Evolutionary conservation across 2,888 invertebrate species (phyloP), one percentile per base, ranked within the genome.

Genomic region (Hirtodrosophila alboralis): DNA sequence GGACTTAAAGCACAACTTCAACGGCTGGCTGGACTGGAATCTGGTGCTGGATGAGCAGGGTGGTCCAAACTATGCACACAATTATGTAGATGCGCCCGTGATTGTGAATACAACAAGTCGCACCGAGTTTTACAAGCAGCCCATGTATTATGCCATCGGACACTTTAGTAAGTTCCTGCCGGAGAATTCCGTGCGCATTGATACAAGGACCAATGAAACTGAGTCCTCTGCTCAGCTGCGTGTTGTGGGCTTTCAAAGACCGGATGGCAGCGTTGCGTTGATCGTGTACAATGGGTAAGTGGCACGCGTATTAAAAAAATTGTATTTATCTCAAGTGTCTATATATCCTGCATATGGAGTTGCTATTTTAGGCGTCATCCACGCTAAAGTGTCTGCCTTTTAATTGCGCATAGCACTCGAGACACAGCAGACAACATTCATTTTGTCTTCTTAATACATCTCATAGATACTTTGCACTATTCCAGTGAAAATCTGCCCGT

Each of bases 11-110:
- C 93, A 96, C 89, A 94, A 93, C 91, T 94, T 95, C 0, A 92
- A 93, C 23, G 97, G 96, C 1, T 98, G 97, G 97, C 92, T 96
- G 0, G 97, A 98, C 89, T 98, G 97, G 97, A 98, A 98, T 90
- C 91, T 98, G 48, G 95, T 94, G 16, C 90, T 98, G n/a, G 92
- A 96, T 86, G 90, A 92, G 47, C 75, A 89, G 1, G 97, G 97
- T 14, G 97, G 97, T 0, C 98, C 97, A 0, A 96, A 97, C 90
- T 93, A 92, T 80, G 84, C 86, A 0, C 49, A 88, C 4, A 91
- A 91, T 59, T 75, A 58, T 49, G 96, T 97, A 0, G 97, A 98
- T 89, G 92, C 97, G 0, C 93, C 97, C 0, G 94, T 98, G 47
- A 91, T 91, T 40, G 85, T 87, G 28, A 91, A 90, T 60, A 76